Conservation (phyloP, 2,113 vertebrate species). For the Otocyon megalotis region DNA sequence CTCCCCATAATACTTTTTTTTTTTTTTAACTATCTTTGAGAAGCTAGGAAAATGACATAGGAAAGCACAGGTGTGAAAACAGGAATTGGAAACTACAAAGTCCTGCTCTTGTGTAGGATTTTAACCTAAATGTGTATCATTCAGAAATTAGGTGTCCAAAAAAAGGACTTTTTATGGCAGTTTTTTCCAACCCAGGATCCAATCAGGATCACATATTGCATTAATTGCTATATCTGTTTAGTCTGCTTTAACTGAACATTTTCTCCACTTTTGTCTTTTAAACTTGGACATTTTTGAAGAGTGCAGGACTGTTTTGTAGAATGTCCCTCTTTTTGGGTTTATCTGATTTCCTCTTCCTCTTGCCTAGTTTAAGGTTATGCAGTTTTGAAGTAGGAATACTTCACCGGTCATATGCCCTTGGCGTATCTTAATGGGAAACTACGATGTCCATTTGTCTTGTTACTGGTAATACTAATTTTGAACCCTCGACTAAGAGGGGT, state of each 20-base stretch:
- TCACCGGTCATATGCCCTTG: background rate
- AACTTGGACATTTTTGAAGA: slow-evolving; percentile 41
- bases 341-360: background rate
- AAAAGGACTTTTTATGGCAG: background rate
- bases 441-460: background rate
- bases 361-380: background rate
- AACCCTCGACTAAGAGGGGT: background rate
- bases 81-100: background rate
- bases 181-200: background rate
- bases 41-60: background rate
- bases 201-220: background rate
- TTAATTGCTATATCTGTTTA: background rate
- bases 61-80: slow-evolving; percentile 5
- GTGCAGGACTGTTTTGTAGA: background rate
- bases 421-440: background rate
- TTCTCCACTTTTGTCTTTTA: slow-evolving; percentile 50
- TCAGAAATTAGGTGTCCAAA: slow-evolving; percentile 9
- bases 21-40: background rate
- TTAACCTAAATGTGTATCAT: background rate
- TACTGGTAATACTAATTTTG: background rate
- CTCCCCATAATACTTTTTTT: background rate
- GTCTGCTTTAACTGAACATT: slow-evolving; percentile 8
- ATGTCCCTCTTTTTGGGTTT: background rate
- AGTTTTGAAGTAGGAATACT: background rate
- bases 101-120: slow-evolving; percentile 55